Evolutionary conservation across 2,113 vertebrate species (phyloP), one percentile per base, ranked within the genome.

Genomic region (Pangasianodon gigas): DNA sequence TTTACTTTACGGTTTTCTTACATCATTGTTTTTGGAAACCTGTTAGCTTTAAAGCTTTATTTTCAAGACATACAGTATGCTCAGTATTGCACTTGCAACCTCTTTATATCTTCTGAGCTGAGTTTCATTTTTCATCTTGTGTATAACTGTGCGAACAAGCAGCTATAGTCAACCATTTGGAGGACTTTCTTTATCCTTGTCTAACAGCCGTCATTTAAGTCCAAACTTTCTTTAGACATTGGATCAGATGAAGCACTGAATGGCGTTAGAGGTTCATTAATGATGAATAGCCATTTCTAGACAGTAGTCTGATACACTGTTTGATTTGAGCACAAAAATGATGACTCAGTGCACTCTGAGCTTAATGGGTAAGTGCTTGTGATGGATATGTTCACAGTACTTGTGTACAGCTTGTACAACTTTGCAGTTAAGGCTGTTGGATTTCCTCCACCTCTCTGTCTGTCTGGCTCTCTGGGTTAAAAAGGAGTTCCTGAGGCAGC

Each of bases 301-400:
- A 46, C 46, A 75, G 79, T 77, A 77, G 32, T 84, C 52, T 62
- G 44, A 58, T 58, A 48, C 41, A 24, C 26, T 71, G 9, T 29
- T 26, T 65, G 54, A 80, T 80, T 62, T 62, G 56, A 62, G 86
- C 41, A 11, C 26, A 3, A 48, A n/a, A 44, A 26, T 58, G 87
- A 86, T 83, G 84, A 91, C 26, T 75, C 41, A 48, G 82, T 32
- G 26, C 89, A 16, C 48, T 87, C 77, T 32, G 46, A 0, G 18
- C 41, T 14, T 82, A 67, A 62, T 58, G 84, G 24, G 37, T 51
- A 56, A 88, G 87, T 88, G 87, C 24, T 89, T 16, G 81, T 56
- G 87, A 80, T 69, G 90, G 87, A 54, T 65, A 48, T 74, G 21
- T 56, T 75, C 65, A 83, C 29, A 16, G 60, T 32, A 3, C 46